These are phyloP conservation scores for Electrophaes corylata DNA, from an alignment of 2,888 invertebrate genomes.

Conservation along the genomic window DNA sequence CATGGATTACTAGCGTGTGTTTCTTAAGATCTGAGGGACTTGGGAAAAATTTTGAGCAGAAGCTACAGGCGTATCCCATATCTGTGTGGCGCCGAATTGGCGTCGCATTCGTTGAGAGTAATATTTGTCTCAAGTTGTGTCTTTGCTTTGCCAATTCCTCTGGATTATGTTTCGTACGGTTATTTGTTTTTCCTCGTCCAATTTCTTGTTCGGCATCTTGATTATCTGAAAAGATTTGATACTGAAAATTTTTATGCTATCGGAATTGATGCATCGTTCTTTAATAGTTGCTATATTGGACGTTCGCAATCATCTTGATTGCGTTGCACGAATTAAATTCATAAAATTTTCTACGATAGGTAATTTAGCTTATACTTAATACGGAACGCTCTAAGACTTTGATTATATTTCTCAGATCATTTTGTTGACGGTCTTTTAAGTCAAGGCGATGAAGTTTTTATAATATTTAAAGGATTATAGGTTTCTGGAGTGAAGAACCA, in stretches of 20 bases:
- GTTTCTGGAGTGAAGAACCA: no score
- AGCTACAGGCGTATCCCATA: slow-evolving; percentile 58
- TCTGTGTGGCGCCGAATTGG: slow-evolving; percentile 54
- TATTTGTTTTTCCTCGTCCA: background rate
- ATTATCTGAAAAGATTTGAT: slow-evolving; percentile 14
- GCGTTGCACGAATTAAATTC: background rate
- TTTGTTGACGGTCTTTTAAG: no score
- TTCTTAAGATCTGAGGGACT: slow-evolving; percentile 52
- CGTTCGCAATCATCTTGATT: background rate
- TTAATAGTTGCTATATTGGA: no score
- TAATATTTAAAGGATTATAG: no score
- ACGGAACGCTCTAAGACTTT: no score
- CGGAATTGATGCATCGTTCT: background rate
- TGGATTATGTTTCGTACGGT: slow-evolving; percentile 4
- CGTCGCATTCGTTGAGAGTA: slow-evolving; percentile 60
- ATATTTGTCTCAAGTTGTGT: slow-evolving; percentile 51
- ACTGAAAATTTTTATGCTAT: slow-evolving; percentile 33
- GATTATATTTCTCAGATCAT: no score
- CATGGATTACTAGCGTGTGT: slow-evolving; percentile 53
- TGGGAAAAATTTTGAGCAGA: slow-evolving; percentile 49
- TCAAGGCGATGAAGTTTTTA: no score
- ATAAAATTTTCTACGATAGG: background rate
- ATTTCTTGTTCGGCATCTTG: slow-evolving; percentile 5
- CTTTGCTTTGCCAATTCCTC: slow-evolving; percentile 48
- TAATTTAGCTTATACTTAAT: no score